Evolutionary conservation across 2,113 vertebrate genomes (phyloP).

Genomic region (Triplophysa siluroides): DNA sequence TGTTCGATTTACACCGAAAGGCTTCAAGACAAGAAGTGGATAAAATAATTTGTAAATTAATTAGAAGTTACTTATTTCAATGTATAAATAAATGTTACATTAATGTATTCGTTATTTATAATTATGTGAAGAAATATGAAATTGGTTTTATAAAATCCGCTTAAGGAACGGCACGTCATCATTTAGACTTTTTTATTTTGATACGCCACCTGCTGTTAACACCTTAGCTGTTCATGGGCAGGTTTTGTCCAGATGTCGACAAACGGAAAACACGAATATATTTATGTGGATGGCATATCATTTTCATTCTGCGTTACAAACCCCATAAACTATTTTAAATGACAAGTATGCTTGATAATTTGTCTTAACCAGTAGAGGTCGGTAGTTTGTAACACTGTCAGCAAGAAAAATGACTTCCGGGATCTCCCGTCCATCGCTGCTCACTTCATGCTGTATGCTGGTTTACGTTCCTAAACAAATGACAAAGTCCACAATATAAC

Average conservation of each 20-base stretch:
- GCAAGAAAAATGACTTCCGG: slow-evolving; percentile 22
- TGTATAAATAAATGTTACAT: too few relatives aligned
- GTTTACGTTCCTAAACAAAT: not conserved
- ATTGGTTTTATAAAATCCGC: too few relatives aligned
- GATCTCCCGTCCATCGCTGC: not conserved
- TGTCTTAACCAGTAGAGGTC: slow-evolving; percentile 4
- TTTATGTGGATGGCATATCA: not conserved
- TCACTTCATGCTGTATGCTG: not conserved
- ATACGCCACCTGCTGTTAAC: slow-evolving; percentile 10
- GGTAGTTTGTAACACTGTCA: not conserved
- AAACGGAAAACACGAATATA: not conserved
- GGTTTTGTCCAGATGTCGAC: not conserved
- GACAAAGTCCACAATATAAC: not conserved
- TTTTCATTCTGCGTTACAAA: not conserved
- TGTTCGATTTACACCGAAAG: too few relatives aligned
- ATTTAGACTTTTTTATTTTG: not conserved
- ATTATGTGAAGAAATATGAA: too few relatives aligned
- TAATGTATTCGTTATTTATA: too few relatives aligned
- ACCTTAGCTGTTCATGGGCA: not conserved
- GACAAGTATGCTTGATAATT: too few relatives aligned
- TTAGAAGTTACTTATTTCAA: too few relatives aligned
- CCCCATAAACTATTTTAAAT: too few relatives aligned
- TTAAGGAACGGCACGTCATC: too few relatives aligned
- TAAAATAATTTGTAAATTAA: too few relatives aligned
- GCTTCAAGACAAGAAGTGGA: too few relatives aligned